These are phyloP conservation scores for Myrmecophaga tridactyla DNA, from an alignment of 2,113 vertebrate genomes.

Conservation along the genomic window DNA sequence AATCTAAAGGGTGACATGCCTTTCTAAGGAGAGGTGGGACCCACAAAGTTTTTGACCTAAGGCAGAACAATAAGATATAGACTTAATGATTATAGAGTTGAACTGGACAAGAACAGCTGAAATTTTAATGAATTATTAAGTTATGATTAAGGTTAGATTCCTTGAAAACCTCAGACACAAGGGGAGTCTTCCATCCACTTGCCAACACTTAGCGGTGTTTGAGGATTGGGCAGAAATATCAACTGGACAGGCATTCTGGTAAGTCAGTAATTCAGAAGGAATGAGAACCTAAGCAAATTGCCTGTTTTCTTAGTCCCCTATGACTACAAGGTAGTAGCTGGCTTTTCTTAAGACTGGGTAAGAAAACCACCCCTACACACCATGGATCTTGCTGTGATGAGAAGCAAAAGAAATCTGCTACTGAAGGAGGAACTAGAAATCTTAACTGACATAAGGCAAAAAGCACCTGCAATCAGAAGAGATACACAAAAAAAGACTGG, in stretches of 20 bases:
- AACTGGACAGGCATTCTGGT: background rate
- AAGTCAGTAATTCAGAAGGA: background rate
- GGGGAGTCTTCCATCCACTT: background rate
- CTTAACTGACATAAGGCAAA: background rate
- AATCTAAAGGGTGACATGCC: background rate
- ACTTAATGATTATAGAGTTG: background rate
- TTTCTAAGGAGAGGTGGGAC: background rate
- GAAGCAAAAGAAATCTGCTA: background rate
- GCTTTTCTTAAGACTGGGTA: background rate
- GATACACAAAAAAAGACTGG: background rate
- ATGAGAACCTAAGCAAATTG: background rate
- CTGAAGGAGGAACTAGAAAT: background rate
- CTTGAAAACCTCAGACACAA: background rate
- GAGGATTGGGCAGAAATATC: background rate
- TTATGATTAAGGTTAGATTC: background rate
- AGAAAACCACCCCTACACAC: background rate
- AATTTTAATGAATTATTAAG: background rate
- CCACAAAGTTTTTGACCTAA: background rate
- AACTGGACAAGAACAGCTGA: background rate
- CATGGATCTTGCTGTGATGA: background rate
- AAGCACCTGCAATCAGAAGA: background rate
- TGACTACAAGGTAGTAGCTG: background rate
- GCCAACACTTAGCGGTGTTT: background rate
- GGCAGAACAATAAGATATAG: background rate
- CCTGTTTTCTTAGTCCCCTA: background rate